Conservation (phyloP, 2,113 vertebrate species). For the Tyrannus savana region DNA sequence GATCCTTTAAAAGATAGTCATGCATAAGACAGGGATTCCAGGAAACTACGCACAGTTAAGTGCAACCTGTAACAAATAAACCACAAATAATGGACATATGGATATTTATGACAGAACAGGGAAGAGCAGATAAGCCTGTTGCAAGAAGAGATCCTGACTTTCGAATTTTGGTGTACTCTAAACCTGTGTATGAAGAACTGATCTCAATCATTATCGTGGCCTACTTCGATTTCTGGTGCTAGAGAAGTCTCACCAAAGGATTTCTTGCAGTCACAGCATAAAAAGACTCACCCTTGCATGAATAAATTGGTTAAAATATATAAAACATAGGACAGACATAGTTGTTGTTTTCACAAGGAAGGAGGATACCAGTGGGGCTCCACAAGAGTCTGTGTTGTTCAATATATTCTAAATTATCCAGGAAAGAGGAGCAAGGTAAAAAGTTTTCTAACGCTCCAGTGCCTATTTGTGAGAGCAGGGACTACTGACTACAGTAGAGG, state of each 20-base stretch:
- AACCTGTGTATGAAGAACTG: neutral
- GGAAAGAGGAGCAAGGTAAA: neutral
- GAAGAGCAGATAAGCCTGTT: neutral
- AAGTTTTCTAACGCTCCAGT: neutral
- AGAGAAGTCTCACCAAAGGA: neutral
- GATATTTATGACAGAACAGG: neutral
- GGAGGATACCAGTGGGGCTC: neutral
- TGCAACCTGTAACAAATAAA: neutral
- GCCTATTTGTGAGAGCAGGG: neutral
- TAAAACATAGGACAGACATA: neutral
- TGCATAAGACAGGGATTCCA: neutral
- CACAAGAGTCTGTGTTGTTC: neutral
- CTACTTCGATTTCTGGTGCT: neutral
- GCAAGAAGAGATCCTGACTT: neutral
- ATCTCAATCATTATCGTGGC: neutral
- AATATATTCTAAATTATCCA: neutral
- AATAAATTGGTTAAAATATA: neutral
- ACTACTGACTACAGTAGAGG: neutral
- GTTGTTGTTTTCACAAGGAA: neutral
- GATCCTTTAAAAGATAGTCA: neutral
- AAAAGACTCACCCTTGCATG: neutral
- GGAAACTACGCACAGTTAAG: neutral
- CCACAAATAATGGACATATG: neutral
- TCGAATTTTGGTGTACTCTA: neutral
- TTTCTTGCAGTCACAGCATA: neutral